Conservation (phyloP, 2,888 invertebrate genomes). For the Caenorhabditis becei region DNA sequence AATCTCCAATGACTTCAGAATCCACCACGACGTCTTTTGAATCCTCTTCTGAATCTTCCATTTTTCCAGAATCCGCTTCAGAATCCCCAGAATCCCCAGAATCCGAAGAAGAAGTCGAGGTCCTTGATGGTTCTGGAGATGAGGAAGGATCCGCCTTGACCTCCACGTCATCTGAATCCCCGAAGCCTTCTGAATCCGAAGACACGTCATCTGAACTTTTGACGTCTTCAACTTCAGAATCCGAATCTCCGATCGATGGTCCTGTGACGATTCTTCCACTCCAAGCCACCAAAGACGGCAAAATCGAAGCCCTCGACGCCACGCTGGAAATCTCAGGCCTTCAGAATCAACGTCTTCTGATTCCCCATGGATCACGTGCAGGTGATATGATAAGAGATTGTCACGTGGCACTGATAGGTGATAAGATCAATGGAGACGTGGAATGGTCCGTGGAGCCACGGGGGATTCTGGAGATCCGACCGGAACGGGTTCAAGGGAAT, state of each 20-base stretch:
- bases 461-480: constrained; percentile 34
- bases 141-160: constrained; percentile 7
- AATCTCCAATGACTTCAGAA: neutral
- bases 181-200: neutral
- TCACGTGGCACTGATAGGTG: constrained; percentile 10
- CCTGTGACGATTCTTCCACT: constrained; percentile 52
- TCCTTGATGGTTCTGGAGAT: neutral
- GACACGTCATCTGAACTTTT: constrained; percentile 5
- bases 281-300: constrained; percentile 7
- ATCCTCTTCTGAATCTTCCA: neutral
- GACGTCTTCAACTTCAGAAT: constrained; percentile 7
- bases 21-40: constrained; percentile 20
- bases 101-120: constrained; percentile 14
- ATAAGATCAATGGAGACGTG: neutral
- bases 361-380: constrained; percentile 6
- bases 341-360: neutral
- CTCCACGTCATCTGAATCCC: neutral
- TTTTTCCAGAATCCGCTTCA: constrained; percentile 6
- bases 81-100: constrained; percentile 15
- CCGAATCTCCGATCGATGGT: constrained; percentile 37
- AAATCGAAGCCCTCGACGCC: constrained; percentile 11
- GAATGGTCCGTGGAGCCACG: constrained; percentile 33
- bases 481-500: neutral
- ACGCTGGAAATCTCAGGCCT: constrained; percentile 8
- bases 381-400: constrained; percentile 34